Evolutionary conservation across 2,797 vertebrate genomes (phyloP), one percentile per base, ranked within the genome.

Genomic region (Schizothorax lantsangensis): DNA sequence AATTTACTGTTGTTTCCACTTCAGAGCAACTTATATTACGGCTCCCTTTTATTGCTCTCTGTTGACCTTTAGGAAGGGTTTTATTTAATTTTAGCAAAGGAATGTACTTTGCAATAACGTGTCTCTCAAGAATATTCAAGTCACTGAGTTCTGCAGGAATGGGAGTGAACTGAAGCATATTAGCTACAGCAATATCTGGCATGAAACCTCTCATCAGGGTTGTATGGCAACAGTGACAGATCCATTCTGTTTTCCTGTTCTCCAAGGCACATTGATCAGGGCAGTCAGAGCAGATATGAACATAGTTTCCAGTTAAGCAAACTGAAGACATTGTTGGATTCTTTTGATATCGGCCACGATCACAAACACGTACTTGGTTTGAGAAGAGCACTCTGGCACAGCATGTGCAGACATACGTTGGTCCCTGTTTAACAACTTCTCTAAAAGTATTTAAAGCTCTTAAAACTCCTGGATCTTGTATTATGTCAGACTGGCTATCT

Each of bases 31-130:
- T n/a, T 62, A 84, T 4, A 87, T 82, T 1, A 84, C 75, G 1
- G 81, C 74, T 1, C 81, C n/a, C 52, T 5, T 84, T 75, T 6
- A 87, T 79, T n/a, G 64, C 74, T 57, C 19, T 47, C 12, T 87
- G 86, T 26, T 79, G 81, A 26, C 86, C 86, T 59, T 87, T 87
- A 0, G 81, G 81, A 15, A 79, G 66, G 15, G 74, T 43, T n/a
- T n/a, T n/a, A n/a, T 9, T 7, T 9, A 11, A 87, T 83, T 15
- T 83, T 87, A 9, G 86, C 86, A 54, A 87, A 87, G 74, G 86
- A 69, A 87, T 72, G 21, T 69, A 84, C 59, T 87, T 83, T 23
- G 62, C 21, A 17, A 23, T 69, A 43, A 54, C 11, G 47, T 80
- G 78, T 43, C 77, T 79, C 26, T 79, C 77, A n/a, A 79, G 49